Percentiles rank a stretch among this genome's conserved stretches.
phyloP scores from a whole-genome alignment of 53 echinoderm and acorn worm species.

The Mesocentrotus franciscanus region DNA sequence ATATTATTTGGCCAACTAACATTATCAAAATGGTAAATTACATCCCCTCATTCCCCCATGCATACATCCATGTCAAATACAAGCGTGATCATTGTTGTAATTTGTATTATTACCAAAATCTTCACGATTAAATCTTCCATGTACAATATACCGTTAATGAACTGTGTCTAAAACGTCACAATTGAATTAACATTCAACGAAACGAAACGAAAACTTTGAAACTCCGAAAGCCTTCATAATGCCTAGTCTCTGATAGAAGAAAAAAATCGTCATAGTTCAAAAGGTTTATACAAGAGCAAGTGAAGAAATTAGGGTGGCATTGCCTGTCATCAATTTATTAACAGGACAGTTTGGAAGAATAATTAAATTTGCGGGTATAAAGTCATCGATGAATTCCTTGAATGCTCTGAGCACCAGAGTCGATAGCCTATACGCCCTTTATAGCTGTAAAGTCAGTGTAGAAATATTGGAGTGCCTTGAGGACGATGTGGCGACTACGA shows the following conservation, averaged over 20 bases:
- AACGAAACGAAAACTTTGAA: neutral
- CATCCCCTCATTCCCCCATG: neutral
- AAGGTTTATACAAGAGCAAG: neutral
- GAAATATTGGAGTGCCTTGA: neutral
- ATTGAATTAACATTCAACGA: neutral
- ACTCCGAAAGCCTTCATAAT: neutral
- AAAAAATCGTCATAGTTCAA: neutral
- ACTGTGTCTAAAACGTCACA: neutral
- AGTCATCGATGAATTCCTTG: neutral
- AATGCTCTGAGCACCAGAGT: neutral
- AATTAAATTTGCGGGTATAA: too few species aligned
- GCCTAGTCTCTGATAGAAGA: neutral
- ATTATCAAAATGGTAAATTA: neutral
- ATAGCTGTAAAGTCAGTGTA: neutral
- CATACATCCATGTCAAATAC: neutral
- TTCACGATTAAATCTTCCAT: neutral
- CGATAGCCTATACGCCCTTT: neutral
- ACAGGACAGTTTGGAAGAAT: neutral
- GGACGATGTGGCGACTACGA: neutral
- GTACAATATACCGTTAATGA: neutral
- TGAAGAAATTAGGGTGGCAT: neutral
- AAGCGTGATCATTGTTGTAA: neutral
- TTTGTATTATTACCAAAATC: neutral
- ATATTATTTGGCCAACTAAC: too few species aligned
- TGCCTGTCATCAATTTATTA: too few species aligned